Percentiles rank a stretch among this genome's conserved stretches.
Conservation (phyloP, 1,140 invertebrate species). For the Anagrus nilaparvatae region DNA sequence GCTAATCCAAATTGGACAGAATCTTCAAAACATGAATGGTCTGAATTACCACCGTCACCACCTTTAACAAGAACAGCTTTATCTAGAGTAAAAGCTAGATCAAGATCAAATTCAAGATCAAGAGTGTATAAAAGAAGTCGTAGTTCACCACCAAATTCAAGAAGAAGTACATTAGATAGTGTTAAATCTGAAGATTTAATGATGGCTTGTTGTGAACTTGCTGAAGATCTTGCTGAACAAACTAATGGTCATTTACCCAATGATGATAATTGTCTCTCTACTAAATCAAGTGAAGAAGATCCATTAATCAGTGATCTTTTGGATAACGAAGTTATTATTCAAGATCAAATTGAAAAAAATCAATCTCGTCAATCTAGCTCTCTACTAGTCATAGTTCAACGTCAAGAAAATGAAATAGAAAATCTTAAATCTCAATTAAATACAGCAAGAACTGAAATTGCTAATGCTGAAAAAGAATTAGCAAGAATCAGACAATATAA, state of each 20-base stretch:
- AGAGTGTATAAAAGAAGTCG: conserved; percentile 50
- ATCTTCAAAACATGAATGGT: conserved; percentile 33
- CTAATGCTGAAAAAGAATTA: conserved; percentile 54
- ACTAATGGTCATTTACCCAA: conserved; percentile 26
- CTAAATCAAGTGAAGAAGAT: conserved; percentile 23
- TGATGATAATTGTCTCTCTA: conserved; percentile 23
- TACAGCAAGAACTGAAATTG: conserved; percentile 30
- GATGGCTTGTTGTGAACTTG: conserved; percentile 39
- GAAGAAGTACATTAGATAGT: conserved; percentile 56
- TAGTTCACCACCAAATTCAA: conserved; percentile 52
- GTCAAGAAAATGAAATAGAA: conserved; percentile 57
- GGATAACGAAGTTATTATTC: conserved; percentile 46
- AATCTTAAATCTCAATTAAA: conserved; percentile 50
- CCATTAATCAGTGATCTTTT: conserved; percentile 42
- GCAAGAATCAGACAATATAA: conserved; percentile 58
- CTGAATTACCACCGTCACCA: conserved; percentile 61
- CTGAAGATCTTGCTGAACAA: conserved; percentile 40
- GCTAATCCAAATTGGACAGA: conserved; percentile 35
- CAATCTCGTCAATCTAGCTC: conserved; percentile 33
- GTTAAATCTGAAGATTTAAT: conserved; percentile 49
- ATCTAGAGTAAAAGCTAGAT: conserved; percentile 66
- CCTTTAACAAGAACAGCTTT: conserved; percentile 58
- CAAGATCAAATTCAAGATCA: conserved; percentile 45
- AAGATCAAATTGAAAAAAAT: conserved; percentile 41
- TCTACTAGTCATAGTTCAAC: conserved; percentile 47